A percentile compares a stretch with the other conserved stretches of the same genome.
phyloP scores from a whole-genome alignment of 2,888 invertebrate species.

The Drosophila mettleri region DNA sequence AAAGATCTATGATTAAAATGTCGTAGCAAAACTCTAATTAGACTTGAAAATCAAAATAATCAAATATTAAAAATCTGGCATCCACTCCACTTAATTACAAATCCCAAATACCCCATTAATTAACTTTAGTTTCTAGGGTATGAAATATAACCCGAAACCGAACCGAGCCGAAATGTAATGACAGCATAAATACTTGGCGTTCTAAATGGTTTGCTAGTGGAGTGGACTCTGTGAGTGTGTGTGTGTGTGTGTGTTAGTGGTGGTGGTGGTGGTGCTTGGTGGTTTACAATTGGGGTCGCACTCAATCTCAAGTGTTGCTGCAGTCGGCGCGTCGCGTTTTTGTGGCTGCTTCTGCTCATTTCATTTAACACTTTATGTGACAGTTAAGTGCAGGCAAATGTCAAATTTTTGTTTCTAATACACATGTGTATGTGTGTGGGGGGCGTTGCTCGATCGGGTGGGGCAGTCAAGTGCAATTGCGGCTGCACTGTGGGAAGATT shows the following conservation, averaged over 20 bases:
- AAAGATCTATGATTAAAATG: no score
- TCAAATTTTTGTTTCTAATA: slow-evolving; percentile 75
- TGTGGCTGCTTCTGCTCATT: slow-evolving; percentile 73
- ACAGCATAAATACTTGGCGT: slow-evolving; percentile 74
- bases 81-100: background rate
- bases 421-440: slow-evolving; percentile 26
- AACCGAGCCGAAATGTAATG: slow-evolving; percentile 67
- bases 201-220: slow-evolving; percentile 55
- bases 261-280: slow-evolving; percentile 52
- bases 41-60: no score
- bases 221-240: slow-evolving; percentile 15
- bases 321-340: slow-evolving; percentile 65
- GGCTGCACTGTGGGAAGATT: slow-evolving; percentile 71
- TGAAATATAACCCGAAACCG: slow-evolving; percentile 46
- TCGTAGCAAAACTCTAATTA: no score
- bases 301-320: slow-evolving; percentile 72
- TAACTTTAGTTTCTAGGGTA: slow-evolving; percentile 36
- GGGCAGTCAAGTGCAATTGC: slow-evolving; percentile 64
- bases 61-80: background rate
- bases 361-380: slow-evolving; percentile 81
- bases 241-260: slow-evolving; percentile 9
- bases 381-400: slow-evolving; percentile 78
- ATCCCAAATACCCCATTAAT: background rate
- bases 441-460: slow-evolving; percentile 5
- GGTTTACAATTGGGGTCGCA: slow-evolving; percentile 71